Evolutionary conservation across 2,888 invertebrate species (phyloP).

Genomic region (Drosophila bunnanda): DNA sequence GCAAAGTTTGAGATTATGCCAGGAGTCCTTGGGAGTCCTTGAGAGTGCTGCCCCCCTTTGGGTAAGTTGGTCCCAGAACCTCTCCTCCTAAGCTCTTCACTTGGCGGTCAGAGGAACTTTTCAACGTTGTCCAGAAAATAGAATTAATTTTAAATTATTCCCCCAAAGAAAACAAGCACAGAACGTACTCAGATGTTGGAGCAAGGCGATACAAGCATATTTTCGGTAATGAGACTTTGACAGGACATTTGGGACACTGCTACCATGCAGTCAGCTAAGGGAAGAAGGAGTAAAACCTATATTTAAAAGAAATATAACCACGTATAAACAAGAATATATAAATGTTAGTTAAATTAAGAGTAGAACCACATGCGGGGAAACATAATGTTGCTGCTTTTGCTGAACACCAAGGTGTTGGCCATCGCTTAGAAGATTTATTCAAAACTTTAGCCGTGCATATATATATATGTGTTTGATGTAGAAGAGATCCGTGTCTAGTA

Average conservation of each 20-base stretch:
- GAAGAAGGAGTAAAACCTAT: background rate
- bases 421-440: slow-evolving; percentile 21
- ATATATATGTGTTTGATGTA: slow-evolving; percentile 31
- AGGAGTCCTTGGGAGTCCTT: slow-evolving; percentile 14
- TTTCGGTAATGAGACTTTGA: slow-evolving; percentile 16
- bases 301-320: slow-evolving; percentile 13
- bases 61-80: slow-evolving; percentile 14
- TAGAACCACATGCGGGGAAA: slow-evolving; percentile 21
- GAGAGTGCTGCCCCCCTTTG: background rate
- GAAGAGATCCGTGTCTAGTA: slow-evolving; percentile 44
- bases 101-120: slow-evolving; percentile 50
- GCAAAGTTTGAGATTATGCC: slow-evolving; percentile 32
- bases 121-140: slow-evolving; percentile 55
- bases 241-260: slow-evolving; percentile 8
- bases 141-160: slow-evolving; percentile 15
- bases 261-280: background rate
- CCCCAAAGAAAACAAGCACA: slow-evolving; percentile 9
- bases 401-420: slow-evolving; percentile 61
- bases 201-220: background rate
- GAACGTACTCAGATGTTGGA: slow-evolving; percentile 1
- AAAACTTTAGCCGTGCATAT: slow-evolving; percentile 23
- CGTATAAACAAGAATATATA: slow-evolving; percentile 26
- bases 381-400: slow-evolving; percentile 46
- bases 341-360: slow-evolving; percentile 26
- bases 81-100: slow-evolving; percentile 38